Evolutionary conservation across 2,113 vertebrate genomes (phyloP).

Genomic region (Phainopepla nitens): DNA sequence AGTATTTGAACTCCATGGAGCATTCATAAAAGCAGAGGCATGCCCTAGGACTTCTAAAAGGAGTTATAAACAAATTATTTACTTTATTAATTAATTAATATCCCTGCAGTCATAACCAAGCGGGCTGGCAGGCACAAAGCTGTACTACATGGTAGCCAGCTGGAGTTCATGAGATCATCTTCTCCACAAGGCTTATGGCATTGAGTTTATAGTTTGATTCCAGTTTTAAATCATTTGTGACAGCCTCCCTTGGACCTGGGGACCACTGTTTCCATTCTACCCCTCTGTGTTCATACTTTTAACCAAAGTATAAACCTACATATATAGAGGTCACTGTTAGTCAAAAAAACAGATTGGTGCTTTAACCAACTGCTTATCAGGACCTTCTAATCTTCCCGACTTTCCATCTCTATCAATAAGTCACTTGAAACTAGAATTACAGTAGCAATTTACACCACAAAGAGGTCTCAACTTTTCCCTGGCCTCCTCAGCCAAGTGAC

Average conservation of each 20-base stretch:
- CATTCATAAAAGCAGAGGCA: background rate
- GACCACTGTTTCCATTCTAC: background rate
- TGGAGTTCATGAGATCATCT: background rate
- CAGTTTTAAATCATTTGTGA: background rate
- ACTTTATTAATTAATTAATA: background rate
- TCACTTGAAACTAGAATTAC: background rate
- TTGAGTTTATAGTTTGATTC: background rate
- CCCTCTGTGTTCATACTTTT: too few relatives aligned
- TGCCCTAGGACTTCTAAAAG: background rate
- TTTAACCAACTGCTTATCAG: background rate
- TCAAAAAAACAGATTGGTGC: background rate
- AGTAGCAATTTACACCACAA: background rate
- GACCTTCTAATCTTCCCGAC: background rate
- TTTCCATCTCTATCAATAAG: background rate
- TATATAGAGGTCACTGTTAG: rapidly evolving
- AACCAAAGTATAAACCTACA: background rate
- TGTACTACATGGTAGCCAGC: background rate
- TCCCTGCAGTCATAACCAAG: background rate
- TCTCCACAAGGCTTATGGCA: background rate
- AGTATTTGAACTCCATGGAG: background rate
- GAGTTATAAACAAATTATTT: background rate
- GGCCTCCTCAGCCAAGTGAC: background rate
- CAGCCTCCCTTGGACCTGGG: background rate
- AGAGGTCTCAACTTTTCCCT: background rate
- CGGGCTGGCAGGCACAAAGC: background rate